Percentiles rank a stretch among this genome's conserved stretches.
Conservation (phyloP, 2,797 vertebrate genomes). For the Siniperca obscura region DNA sequence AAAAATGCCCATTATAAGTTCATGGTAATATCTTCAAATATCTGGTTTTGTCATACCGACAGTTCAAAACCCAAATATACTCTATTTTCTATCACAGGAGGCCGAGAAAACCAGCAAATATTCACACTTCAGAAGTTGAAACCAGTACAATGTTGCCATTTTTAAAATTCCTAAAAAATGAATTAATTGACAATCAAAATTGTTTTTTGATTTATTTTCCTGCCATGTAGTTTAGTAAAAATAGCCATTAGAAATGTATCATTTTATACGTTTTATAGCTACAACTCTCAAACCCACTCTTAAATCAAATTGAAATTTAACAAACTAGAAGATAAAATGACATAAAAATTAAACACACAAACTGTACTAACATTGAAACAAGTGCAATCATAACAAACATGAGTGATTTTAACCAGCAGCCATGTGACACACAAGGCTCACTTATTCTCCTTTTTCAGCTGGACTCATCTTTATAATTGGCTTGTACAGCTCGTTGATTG, state of each 20-base stretch:
- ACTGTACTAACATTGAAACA: neutral
- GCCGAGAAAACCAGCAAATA: neutral
- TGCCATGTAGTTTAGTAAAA: neutral
- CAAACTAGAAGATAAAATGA: neutral
- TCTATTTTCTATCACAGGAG: neutral
- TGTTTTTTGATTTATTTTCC: neutral
- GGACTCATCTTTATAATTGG: conserved; percentile 40
- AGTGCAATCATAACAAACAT: neutral
- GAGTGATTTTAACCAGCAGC: conserved; percentile 28
- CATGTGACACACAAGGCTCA: neutral
- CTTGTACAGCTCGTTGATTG: conserved; percentile 50
- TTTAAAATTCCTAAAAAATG: neutral
- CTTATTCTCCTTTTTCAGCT: conserved; percentile 17
- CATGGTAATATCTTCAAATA: neutral
- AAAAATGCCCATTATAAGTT: neutral
- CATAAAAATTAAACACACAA: neutral
- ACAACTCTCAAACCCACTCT: neutral
- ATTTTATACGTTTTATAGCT: neutral
- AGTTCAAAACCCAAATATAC: neutral
- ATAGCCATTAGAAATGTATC: neutral
- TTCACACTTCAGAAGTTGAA: neutral
- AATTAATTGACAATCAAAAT: neutral
- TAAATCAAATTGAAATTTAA: neutral
- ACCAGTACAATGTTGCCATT: no score
- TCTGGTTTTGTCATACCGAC: no score